These are phyloP conservation scores for Diarsia dahlii DNA, from an alignment of 2,888 invertebrate species.

Conservation along the genomic window DNA sequence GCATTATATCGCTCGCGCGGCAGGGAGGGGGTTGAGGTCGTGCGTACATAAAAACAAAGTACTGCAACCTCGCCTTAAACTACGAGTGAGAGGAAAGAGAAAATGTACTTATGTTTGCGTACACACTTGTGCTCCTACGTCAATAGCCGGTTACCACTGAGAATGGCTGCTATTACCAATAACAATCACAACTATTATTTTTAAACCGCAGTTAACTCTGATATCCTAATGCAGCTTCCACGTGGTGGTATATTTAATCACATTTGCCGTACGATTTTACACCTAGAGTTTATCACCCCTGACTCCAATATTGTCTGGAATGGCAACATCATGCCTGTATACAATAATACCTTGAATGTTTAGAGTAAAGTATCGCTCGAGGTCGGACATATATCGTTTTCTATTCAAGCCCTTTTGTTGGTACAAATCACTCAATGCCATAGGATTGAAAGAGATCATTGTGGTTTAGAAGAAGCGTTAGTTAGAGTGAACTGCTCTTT, in stretches of 20 bases:
- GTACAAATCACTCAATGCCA: slow-evolving; percentile 38
- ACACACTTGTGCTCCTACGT: background rate
- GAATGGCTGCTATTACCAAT: background rate
- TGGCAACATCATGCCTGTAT: slow-evolving; percentile 26
- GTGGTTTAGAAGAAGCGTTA: background rate
- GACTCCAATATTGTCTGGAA: slow-evolving; percentile 15
- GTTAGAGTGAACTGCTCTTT: background rate
- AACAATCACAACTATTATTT: background rate
- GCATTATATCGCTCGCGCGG: too few relatives aligned
- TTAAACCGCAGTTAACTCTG: background rate
- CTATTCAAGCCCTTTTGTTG: slow-evolving; percentile 45
- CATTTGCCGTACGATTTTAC: background rate
- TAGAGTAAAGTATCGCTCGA: slow-evolving; percentile 27
- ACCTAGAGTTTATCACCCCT: slow-evolving; percentile 13
- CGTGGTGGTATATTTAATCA: background rate
- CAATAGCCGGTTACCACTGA: background rate
- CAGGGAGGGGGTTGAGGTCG: too few relatives aligned
- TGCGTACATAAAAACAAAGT: too few relatives aligned
- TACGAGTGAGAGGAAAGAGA: too few relatives aligned
- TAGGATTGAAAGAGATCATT: slow-evolving; percentile 26
- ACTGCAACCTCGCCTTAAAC: background rate
- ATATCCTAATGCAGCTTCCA: background rate
- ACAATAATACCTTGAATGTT: slow-evolving; percentile 40
- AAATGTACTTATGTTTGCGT: too few relatives aligned
- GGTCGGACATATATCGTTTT: slow-evolving; percentile 27